These are phyloP conservation scores for Lithodes maja DNA, from an alignment of 2,888 invertebrate species.

Conservation along the genomic window DNA sequence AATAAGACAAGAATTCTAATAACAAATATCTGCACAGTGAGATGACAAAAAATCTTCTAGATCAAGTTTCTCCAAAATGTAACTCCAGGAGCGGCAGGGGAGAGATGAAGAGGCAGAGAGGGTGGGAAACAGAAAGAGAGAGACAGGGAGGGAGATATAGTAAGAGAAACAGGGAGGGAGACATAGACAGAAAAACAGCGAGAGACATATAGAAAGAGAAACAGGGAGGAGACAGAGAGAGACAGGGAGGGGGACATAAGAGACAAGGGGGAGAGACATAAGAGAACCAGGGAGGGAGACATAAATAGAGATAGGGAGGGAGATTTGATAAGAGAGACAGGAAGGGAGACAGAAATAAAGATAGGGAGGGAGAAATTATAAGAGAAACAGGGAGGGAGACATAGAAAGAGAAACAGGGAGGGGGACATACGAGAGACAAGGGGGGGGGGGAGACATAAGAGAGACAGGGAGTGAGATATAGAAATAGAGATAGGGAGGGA, in stretches of 20 bases:
- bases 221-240: background rate
- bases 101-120: background rate
- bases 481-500: constrained; percentile 5
- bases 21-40: no score
- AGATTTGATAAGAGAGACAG: background rate
- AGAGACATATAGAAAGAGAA: background rate
- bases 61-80: no score
- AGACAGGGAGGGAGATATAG: background rate
- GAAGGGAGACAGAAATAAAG: background rate
- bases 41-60: no score
- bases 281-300: background rate
- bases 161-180: background rate
- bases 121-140: background rate
- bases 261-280: background rate
- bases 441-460: no score
- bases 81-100: no score
- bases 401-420: background rate
- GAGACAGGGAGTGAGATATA: background rate
- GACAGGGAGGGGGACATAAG: background rate
- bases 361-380: background rate
- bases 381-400: background rate
- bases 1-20: no score
- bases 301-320: background rate
- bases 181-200: background rate
- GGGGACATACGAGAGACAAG: no score